Evolutionary conservation across 2,113 vertebrate species (phyloP).

Genomic region (Syngnathoides biaculeatus): DNA sequence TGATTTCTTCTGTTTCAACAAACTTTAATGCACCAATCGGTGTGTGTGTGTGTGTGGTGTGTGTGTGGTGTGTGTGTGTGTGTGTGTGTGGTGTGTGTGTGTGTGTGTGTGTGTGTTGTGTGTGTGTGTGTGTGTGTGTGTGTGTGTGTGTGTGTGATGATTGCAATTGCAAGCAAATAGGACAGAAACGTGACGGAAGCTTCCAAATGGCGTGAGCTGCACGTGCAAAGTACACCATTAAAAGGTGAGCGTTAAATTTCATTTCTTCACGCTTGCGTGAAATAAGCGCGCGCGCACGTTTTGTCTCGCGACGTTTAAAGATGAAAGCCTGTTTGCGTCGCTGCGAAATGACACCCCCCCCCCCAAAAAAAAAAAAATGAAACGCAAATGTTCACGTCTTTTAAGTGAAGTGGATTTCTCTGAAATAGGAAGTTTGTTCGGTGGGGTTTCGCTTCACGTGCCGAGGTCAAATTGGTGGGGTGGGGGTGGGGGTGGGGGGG

Average conservation of each 20-base stretch:
- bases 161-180: background rate
- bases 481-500: too few species aligned
- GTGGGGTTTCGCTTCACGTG: background rate
- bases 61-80: background rate
- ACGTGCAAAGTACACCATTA: background rate
- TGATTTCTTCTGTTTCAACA: background rate
- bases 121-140: slow-evolving; percentile 2
- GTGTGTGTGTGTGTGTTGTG: background rate
- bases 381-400: background rate
- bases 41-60: background rate
- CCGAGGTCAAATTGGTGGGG: too few species aligned
- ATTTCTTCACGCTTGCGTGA: too few species aligned
- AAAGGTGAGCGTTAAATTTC: too few species aligned
- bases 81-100: slow-evolving; percentile 1
- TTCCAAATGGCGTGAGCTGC: background rate
- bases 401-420: background rate
- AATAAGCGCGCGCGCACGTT: background rate
- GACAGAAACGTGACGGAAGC: background rate
- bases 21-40: background rate
- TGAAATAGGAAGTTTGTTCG: background rate
- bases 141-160: background rate
- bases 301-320: background rate
- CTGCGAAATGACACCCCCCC: background rate
- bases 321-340: background rate
- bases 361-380: too few species aligned